Evolutionary conservation across 2,888 invertebrate species (phyloP), one percentile per base, ranked within the genome.

Genomic region (Poecilus cupreus): DNA sequence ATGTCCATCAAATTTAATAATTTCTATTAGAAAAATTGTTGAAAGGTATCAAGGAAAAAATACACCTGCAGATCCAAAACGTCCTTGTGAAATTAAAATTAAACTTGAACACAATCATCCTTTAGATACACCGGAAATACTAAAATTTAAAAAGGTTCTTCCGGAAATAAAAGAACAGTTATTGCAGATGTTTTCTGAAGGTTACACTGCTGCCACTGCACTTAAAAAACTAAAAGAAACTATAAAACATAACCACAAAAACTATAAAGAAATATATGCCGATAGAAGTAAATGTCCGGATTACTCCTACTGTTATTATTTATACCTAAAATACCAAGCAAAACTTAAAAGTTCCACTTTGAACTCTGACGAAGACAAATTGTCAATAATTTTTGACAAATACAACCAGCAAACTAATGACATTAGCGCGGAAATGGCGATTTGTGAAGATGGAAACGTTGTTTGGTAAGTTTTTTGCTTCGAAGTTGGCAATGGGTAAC

Each of bases 231-330:
- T 83, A 0, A 82, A 82, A 77, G 79, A 60, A n/a, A 74, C 79
- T 26, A 80, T 83, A 1, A 76, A 24, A 46, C 1, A 54, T 13
- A 80, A 57, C 8, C 10, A 76, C 16, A 75, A 81, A 3, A 60
- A 82, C 74, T 82, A 32, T 32, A 22, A 82, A 43, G 16, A 77
- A 49, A 64, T 82, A 18, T 57, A 82, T 13, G 43, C 60, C 10
- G 82, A 83, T 70, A 43, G 81, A 16, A 68, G 37, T 3, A 10
- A 60, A 39, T 82, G 81, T 76, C 83, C 83, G 0, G 78, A 80
- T 16, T 83, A 83, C 13, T 79, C 18, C 3, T 81, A 81, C 37
- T 83, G 83, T 39, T 79, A 82, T 26, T 43, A 80, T 74, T 60
- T 83, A 13, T 83, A 78, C 18, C 60, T 22, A 8, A 68, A 68